These are phyloP conservation scores for Himalopsyche japonica DNA, from an alignment of 2,888 invertebrate genomes.

Conservation along the genomic window DNA sequence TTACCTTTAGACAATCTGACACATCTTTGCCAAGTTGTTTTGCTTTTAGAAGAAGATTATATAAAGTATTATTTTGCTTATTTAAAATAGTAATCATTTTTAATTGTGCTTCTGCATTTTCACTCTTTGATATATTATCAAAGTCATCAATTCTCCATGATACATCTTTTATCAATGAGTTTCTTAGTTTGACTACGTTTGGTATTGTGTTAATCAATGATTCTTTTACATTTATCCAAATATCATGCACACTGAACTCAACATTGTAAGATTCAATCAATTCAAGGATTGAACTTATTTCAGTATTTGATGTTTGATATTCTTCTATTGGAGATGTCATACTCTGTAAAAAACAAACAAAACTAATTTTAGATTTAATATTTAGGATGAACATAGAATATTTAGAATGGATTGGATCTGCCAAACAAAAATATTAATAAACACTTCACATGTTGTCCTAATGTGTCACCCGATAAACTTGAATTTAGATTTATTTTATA, in stretches of 20 bases:
- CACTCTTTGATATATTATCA: neutral
- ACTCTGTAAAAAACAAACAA: neutral
- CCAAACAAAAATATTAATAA: too few species aligned
- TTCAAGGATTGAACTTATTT: neutral
- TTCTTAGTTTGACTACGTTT: neutral
- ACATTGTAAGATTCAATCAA: neutral
- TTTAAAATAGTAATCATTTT: neutral
- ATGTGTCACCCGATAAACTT: too few species aligned
- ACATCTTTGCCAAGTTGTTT: neutral
- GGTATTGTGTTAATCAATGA: neutral
- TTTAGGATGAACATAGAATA: too few species aligned
- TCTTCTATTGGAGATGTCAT: neutral
- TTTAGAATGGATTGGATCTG: too few species aligned
- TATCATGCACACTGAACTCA: neutral
- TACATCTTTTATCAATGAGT: neutral
- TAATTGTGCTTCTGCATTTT: neutral
- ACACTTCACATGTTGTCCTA: too few species aligned
- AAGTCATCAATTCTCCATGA: neutral
- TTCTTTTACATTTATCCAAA: neutral
- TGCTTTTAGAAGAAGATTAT: neutral
- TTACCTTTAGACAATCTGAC: neutral
- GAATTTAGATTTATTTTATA: too few species aligned
- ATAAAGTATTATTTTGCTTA: neutral
- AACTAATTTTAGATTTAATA: too few species aligned
- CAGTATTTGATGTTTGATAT: neutral